Conservation (phyloP, 2,797 vertebrate species). For the Sebastes hopkinsi region DNA sequence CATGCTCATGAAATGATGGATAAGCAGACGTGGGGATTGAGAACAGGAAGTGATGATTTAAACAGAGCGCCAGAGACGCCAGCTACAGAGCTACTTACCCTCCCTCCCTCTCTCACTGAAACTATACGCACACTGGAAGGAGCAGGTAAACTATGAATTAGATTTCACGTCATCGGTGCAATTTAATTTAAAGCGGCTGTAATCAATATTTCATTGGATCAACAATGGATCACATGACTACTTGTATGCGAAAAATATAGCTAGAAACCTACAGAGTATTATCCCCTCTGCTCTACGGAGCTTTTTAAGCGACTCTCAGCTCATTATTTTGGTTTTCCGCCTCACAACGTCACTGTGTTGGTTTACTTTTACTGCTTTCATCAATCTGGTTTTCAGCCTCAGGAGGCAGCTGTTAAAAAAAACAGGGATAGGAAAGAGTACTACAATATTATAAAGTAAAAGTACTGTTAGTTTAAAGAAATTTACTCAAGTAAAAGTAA, state of each 20-base stretch:
- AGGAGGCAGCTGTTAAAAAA: not conserved
- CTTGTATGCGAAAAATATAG: not conserved
- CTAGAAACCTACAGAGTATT: not conserved
- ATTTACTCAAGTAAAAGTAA: not conserved
- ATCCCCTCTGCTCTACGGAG: not conserved
- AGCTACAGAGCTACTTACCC: slow-evolving; percentile 45
- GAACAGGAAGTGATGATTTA: slow-evolving; percentile 83
- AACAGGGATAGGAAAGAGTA: not conserved
- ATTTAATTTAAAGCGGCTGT: slow-evolving; percentile 14
- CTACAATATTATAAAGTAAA: not conserved
- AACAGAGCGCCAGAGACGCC: slow-evolving; percentile 74
- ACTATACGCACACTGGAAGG: not conserved
- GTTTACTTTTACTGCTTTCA: not conserved
- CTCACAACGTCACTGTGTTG: not conserved
- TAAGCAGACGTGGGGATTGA: slow-evolving; percentile 76
- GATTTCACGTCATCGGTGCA: slow-evolving; percentile 8
- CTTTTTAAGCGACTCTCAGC: not conserved
- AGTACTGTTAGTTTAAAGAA: not conserved
- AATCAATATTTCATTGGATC: slow-evolving; percentile 27
- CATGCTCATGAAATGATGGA: slow-evolving; percentile 73
- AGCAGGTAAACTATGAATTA: slow-evolving; percentile 49
- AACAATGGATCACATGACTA: slow-evolving; percentile 5
- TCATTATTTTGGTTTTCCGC: not conserved
- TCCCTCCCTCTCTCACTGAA: not conserved
- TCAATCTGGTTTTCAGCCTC: not conserved